These are phyloP conservation scores for Neoseiulus cucumeris DNA, from an alignment of 1,140 invertebrate species.

Conservation along the genomic window DNA sequence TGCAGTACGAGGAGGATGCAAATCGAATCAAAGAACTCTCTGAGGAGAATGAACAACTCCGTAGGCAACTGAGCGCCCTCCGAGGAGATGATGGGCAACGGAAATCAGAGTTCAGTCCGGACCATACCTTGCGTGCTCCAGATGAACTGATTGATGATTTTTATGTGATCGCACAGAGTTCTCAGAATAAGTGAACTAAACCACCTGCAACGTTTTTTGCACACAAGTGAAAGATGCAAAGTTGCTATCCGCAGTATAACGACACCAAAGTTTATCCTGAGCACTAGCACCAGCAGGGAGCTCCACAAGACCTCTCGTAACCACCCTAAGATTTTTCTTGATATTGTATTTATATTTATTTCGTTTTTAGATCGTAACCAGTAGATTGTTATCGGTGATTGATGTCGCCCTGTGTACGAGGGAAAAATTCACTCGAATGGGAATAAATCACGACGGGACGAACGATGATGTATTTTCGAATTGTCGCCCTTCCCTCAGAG, in stretches of 20 bases:
- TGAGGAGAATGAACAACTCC: slow-evolving; percentile 56
- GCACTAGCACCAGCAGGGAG: not conserved
- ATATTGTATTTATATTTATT: not conserved
- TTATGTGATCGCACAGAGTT: slow-evolving; percentile 55
- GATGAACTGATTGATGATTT: slow-evolving; percentile 71
- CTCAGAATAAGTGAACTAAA: not conserved
- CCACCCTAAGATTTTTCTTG: not conserved
- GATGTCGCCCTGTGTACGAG: too few relatives aligned
- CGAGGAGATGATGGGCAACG: slow-evolving; percentile 12
- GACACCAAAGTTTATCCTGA: not conserved
- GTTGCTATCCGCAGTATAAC: not conserved
- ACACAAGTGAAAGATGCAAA: not conserved
- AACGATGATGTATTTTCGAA: too few relatives aligned
- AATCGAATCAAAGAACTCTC: slow-evolving; percentile 52
- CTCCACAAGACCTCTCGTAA: not conserved
- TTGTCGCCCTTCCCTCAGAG: too few relatives aligned
- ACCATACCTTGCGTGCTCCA: slow-evolving; percentile 39
- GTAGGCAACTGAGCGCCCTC: slow-evolving; percentile 31
- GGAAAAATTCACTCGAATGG: too few relatives aligned
- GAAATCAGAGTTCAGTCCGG: slow-evolving; percentile 33
- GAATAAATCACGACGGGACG: too few relatives aligned
- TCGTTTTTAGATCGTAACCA: too few relatives aligned
- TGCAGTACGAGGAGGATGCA: slow-evolving; percentile 64
- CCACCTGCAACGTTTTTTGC: too few relatives aligned
- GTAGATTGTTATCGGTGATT: too few relatives aligned